These are phyloP conservation scores for Burhinus bistriatus DNA, from an alignment of 2,113 vertebrate genomes.

Conservation along the genomic window DNA sequence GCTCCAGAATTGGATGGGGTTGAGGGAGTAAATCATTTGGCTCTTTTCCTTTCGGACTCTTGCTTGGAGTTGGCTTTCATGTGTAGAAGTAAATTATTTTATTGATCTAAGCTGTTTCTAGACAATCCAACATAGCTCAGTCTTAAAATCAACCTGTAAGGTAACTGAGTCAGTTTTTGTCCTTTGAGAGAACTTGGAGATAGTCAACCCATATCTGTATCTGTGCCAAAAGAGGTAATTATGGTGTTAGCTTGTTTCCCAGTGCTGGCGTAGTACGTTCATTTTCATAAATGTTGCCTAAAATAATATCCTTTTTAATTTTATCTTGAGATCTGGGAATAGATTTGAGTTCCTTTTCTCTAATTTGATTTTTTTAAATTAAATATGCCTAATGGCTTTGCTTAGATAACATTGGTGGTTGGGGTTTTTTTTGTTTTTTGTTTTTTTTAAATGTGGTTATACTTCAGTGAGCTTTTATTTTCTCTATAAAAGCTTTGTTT, in stretches of 20 bases:
- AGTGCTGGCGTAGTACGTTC: background rate
- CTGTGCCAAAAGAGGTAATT: background rate
- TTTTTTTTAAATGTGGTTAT: slow-evolving; percentile 20
- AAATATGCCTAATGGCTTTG: slow-evolving; percentile 44
- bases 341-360: slow-evolving; percentile 25
- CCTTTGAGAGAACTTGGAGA: background rate
- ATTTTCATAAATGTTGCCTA: background rate
- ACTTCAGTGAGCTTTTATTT: slow-evolving; percentile 62
- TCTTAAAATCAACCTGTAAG: background rate
- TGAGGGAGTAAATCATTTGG: background rate
- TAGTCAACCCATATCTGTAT: background rate
- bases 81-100: background rate
- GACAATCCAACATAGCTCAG: background rate
- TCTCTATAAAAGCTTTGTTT: slow-evolving; percentile 58
- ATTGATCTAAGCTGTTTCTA: background rate
- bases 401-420: slow-evolving; percentile 43
- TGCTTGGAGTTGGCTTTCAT: background rate
- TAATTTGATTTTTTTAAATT: slow-evolving; percentile 62
- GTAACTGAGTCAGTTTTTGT: slow-evolving; percentile 16
- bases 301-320: slow-evolving; percentile 56
- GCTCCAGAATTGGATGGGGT: background rate
- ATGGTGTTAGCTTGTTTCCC: background rate
- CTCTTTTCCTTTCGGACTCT: background rate
- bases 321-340: slow-evolving; percentile 36
- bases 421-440: background rate